phyloP scores from a whole-genome alignment of 2,888 invertebrate species.

The Aquatica leii region DNA sequence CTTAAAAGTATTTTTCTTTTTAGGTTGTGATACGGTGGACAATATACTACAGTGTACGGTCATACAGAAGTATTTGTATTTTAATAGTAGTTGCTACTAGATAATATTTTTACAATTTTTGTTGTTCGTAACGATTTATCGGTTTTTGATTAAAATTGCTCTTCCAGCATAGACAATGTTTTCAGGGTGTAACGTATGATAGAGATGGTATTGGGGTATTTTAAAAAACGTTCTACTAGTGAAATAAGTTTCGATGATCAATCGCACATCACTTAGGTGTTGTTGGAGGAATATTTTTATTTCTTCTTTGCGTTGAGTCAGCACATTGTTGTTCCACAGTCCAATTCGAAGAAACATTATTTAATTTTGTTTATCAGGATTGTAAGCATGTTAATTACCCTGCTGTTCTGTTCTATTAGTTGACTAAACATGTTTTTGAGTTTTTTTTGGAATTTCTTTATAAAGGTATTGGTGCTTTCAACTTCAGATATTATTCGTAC shows the following conservation, averaged over 20 bases:
- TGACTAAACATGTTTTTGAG: not conserved
- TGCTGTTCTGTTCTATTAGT: not conserved
- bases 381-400: not conserved
- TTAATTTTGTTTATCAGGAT: not conserved
- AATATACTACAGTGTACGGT: not conserved
- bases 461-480: not conserved
- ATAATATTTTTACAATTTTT: constrained; percentile 1
- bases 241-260: constrained; percentile 1
- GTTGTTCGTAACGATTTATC: constrained; percentile 4
- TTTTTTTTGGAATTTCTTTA: not conserved
- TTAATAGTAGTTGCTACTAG: constrained; percentile 1
- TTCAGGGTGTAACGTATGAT: constrained; percentile 4
- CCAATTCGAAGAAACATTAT: not conserved
- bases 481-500: not conserved
- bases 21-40: not conserved
- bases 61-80: not conserved
- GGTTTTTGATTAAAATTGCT: constrained; percentile 5
- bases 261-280: not conserved
- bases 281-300: too few relatives aligned
- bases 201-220: constrained; percentile 4
- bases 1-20: not conserved
- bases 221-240: constrained; percentile 12
- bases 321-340: not conserved
- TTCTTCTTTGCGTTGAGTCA: not conserved
- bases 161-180: not conserved